phyloP scores from a whole-genome alignment of 2,797 vertebrate genomes.

The Lutjanus campechanus region DNA sequence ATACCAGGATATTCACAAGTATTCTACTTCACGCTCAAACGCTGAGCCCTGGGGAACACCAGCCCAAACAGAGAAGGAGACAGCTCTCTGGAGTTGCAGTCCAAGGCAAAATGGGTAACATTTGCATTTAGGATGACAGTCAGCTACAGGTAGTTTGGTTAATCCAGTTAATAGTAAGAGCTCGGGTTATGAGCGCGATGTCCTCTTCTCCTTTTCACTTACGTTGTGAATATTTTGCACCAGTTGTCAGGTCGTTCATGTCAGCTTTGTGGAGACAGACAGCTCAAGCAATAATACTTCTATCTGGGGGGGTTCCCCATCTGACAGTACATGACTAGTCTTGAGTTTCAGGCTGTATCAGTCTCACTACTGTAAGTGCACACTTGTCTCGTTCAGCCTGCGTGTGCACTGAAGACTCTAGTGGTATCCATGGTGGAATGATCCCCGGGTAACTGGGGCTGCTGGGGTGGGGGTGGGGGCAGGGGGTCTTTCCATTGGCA shows the following conservation, averaged over 20 bases:
- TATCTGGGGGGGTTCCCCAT: slow-evolving; percentile 14
- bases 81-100: slow-evolving; percentile 77
- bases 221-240: slow-evolving; percentile 31
- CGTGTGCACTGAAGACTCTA: slow-evolving; percentile 32
- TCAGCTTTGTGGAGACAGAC: slow-evolving; percentile 37
- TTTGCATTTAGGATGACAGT: slow-evolving; percentile 60
- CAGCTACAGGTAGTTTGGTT: slow-evolving; percentile 83
- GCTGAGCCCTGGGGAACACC: slow-evolving; percentile 55
- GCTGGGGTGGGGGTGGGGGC: neutral
- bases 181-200: slow-evolving; percentile 18
- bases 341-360: slow-evolving; percentile 22
- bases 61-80: slow-evolving; percentile 42
- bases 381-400: slow-evolving; percentile 24
- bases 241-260: slow-evolving; percentile 38
- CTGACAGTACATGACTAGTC: slow-evolving; percentile 32
- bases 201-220: slow-evolving; percentile 28
- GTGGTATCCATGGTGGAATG: slow-evolving; percentile 53
- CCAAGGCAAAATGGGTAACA: slow-evolving; percentile 74
- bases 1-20: slow-evolving; percentile 45
- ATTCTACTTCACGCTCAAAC: slow-evolving; percentile 56
- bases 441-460: slow-evolving; percentile 53
- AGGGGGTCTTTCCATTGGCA: slow-evolving; percentile 39
- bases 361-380: slow-evolving; percentile 16
- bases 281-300: slow-evolving; percentile 46
- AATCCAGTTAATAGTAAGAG: slow-evolving; percentile 78